These are phyloP conservation scores for Epinotia ramella DNA, from an alignment of 2,888 invertebrate species.

Conservation along the genomic window DNA sequence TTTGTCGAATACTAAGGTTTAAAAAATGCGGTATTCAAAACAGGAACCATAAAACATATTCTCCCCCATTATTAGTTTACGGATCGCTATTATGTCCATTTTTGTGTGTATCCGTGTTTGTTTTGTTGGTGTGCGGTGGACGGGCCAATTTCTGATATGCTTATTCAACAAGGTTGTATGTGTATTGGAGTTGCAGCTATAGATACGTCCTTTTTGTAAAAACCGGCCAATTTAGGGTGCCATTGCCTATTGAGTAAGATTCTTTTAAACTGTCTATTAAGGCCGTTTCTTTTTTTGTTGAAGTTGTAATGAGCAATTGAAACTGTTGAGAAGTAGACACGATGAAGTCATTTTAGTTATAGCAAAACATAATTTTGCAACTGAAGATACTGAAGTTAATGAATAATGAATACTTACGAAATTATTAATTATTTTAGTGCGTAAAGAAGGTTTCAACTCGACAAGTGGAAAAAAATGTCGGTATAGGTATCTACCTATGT, in stretches of 20 bases:
- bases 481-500: background rate
- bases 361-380: background rate
- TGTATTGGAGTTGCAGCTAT: background rate
- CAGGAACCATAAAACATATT: conserved; percentile 82
- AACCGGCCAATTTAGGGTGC: conserved; percentile 70
- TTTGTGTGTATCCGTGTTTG: conserved; percentile 79
- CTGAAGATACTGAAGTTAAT: background rate
- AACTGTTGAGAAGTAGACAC: background rate
- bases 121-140: conserved; percentile 80
- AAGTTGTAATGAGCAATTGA: conserved; percentile 34
- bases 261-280: conserved; percentile 34
- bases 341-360: background rate
- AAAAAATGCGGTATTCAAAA: conserved; percentile 81
- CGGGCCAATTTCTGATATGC: conserved; percentile 59
- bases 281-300: conserved; percentile 24
- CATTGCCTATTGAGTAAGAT: conserved; percentile 63
- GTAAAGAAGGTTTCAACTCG: background rate
- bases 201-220: background rate
- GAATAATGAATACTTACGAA: background rate
- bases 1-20: conserved; percentile 77
- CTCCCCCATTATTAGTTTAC: conserved; percentile 86
- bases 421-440: background rate
- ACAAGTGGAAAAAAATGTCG: background rate
- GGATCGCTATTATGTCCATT: conserved; percentile 81
- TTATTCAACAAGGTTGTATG: conserved; percentile 8